phyloP scores from a whole-genome alignment of 2,888 invertebrate genomes.

The Lycophotia porphyrea region DNA sequence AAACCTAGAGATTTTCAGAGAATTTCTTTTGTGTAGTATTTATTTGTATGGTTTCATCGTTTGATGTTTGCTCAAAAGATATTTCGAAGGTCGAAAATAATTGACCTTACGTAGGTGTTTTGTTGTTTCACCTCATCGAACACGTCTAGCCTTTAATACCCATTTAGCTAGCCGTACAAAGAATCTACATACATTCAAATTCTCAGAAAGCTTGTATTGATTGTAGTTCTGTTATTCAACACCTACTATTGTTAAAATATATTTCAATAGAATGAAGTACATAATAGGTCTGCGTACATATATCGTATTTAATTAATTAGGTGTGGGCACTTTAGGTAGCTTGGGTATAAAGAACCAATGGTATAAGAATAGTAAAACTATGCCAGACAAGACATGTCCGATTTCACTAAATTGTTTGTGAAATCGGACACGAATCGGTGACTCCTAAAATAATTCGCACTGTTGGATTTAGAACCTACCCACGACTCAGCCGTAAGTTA shows the following conservation, averaged over 20 bases:
- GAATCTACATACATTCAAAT: neutral
- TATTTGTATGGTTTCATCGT: neutral
- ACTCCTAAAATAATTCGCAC: neutral
- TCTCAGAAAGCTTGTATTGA: neutral
- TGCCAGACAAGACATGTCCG: neutral
- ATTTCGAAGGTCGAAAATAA: conserved; percentile 5
- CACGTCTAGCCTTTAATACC: neutral
- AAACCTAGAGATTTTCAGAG: neutral
- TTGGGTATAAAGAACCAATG: too few relatives aligned
- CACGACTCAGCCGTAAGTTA: neutral
- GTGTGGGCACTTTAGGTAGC: neutral
- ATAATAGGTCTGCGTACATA: neutral
- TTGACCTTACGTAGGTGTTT: neutral
- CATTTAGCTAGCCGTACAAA: neutral
- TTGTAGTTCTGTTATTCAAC: neutral
- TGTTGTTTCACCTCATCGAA: neutral
- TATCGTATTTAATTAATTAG: neutral
- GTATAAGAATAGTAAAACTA: neutral
- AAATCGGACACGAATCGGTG: too few relatives aligned
- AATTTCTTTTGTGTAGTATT: neutral
- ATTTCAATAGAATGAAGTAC: neutral
- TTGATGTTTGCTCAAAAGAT: neutral
- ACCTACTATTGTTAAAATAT: neutral
- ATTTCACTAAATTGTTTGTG: neutral
- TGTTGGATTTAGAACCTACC: neutral